Evolutionary conservation across 1,140 invertebrate species (phyloP), one percentile per base, ranked within the genome.

Genomic region (Leptopilina boulardi): DNA sequence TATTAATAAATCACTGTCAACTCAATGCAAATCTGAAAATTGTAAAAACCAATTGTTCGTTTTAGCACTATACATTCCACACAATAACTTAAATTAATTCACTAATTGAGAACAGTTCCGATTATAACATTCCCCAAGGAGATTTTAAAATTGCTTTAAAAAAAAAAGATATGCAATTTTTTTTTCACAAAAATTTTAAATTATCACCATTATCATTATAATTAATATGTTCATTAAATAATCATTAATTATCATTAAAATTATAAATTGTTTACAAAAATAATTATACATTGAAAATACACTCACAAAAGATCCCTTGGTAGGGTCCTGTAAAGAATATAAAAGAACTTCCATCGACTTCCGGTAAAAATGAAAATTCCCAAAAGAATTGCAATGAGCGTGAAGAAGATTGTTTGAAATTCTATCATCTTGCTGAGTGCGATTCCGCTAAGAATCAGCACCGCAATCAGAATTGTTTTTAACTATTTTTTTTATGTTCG

Each of bases 251-350:
- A n/a, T n/a, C n/a, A n/a, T n/a, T n/a, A n/a, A n/a, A n/a, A n/a
- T n/a, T n/a, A n/a, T n/a, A n/a, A n/a, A n/a, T n/a, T n/a, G n/a
- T n/a, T n/a, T n/a, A n/a, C n/a, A n/a, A n/a, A n/a, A n/a, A n/a
- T n/a, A n/a, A n/a, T n/a, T n/a, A n/a, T n/a, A n/a, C n/a, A n/a
- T n/a, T n/a, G n/a, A 30, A 70, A 18, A 10, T 41, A 13, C 80
- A 91, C 91, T 92, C 83, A 92, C 91, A 87, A 78, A 54, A 91
- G 75, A 81, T 92, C 91, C 76, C 91, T 85, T 1, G 89, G 90
- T 30, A 90, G 23, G 6, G 91, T 92, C 80, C 85, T 90, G 59
- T 83, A 84, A 15, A 91, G 82, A 47, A 91, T 83, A 71, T 86
- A 86, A 21, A 91, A 74, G 73, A 86, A 81, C 5, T 81, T 85